Evolutionary conservation across 1,140 invertebrate genomes (phyloP).

Genomic region (Nylanderia fulva): DNA sequence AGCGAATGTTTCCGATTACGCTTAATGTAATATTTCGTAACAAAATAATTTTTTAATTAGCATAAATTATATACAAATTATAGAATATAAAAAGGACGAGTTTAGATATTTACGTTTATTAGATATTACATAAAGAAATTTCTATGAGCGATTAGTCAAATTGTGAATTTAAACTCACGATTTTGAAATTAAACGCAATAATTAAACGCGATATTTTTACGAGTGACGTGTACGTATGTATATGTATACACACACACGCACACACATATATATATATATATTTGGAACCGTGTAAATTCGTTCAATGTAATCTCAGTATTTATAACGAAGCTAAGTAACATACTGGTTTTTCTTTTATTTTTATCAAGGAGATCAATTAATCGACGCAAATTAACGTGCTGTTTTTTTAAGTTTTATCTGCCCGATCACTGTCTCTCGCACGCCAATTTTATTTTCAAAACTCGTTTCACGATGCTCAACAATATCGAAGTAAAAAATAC

Average conservation of each 20-base stretch:
- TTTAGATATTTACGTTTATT: constrained; percentile 19
- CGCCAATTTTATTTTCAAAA: background rate
- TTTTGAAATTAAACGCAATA: constrained; percentile 22
- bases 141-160: constrained; percentile 9
- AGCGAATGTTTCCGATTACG: constrained; percentile 12
- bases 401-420: constrained; percentile 15
- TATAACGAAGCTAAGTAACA: constrained; percentile 27
- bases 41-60: constrained; percentile 33
- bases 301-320: constrained; percentile 46
- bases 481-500: constrained; percentile 17
- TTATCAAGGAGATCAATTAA: constrained; percentile 24
- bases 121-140: background rate
- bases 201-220: constrained; percentile 9
- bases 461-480: constrained; percentile 17
- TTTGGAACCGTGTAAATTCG: constrained; percentile 34
- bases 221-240: constrained; percentile 1
- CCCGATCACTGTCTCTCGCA: constrained; percentile 13
- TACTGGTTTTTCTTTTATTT: constrained; percentile 1
- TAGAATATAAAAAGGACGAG: background rate
- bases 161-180: background rate
- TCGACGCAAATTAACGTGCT: constrained; percentile 28
- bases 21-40: constrained; percentile 18
- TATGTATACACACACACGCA: background rate
- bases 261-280: no score
- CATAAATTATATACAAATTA: constrained; percentile 27